Evolutionary conservation across 2,113 vertebrate genomes (phyloP).

Genomic region (Hassar affinis): DNA sequence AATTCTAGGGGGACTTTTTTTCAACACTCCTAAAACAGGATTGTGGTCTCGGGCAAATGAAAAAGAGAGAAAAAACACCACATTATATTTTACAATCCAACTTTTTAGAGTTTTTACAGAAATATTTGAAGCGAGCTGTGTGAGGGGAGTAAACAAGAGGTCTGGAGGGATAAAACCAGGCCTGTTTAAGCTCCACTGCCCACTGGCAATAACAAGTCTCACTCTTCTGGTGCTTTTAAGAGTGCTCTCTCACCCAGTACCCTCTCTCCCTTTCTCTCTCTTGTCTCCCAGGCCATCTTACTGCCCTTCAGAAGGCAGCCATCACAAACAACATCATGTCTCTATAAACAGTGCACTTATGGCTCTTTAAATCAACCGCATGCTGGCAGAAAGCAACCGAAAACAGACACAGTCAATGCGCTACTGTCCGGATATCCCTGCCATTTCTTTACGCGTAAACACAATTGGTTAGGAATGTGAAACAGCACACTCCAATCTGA

Average conservation of each 20-base stretch:
- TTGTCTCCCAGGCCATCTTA: background rate
- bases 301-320: conserved; percentile 7
- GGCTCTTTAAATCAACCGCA: conserved; percentile 1
- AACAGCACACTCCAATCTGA: background rate
- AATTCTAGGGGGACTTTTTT: conserved; percentile 44
- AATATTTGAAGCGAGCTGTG: conserved; percentile 11
- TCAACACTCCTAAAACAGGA: conserved; percentile 29
- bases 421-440: conserved; percentile 16
- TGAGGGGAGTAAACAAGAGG: background rate
- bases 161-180: conserved; percentile 2
- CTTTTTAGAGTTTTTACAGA: conserved; percentile 3
- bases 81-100: conserved; percentile 13
- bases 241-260: background rate
- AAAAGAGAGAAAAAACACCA: background rate
- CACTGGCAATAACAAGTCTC: conserved; percentile 21
- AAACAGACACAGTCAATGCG: conserved; percentile 26
- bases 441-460: background rate
- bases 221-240: conserved; percentile 4
- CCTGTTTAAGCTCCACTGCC: conserved; percentile 41
- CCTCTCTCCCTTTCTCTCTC: background rate
- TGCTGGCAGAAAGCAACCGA: background rate
- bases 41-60: conserved; percentile 29
- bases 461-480: background rate
- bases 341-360: conserved; percentile 41
- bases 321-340: conserved; percentile 46